Evolutionary conservation across 2,888 invertebrate genomes (phyloP), one percentile per base, ranked within the genome.

Genomic region (Nudaria mundana): DNA sequence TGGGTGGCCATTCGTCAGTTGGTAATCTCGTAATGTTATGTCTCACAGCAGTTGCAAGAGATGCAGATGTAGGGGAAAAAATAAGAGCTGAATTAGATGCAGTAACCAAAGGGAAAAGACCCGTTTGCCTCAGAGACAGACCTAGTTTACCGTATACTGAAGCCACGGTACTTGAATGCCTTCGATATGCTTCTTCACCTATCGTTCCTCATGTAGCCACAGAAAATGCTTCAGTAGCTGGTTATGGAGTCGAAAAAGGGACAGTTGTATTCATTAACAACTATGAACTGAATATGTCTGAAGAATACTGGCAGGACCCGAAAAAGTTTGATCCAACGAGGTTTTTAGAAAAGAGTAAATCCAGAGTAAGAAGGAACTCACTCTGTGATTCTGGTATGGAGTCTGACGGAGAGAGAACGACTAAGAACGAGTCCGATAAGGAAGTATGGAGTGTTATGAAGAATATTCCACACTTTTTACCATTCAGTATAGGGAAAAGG

Each of bases 121-220:
- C 83, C 10, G 91, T 94, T 0, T 90, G 88, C n/a, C 73, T 96
- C 0, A 80, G 90, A 14, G 94, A 97, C 54, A 91, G 92, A 62
- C 81, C 89, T 0, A 76, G 76, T 1, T 90, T 97, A 83, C 94
- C 95, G 0, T 96, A 94, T 70, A 95, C 95, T 0, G 94, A 95
- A 78, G 95, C 95, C 0, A 93, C 94, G 0, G 91, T 97, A 8
- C 90, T 94, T 57, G 97, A 97, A 81, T 93, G 95, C 1, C 76
- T 97, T 0, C 81, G 97, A 33, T 92, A 93, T 37, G 92, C 94
- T 0, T 95, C 96, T 0, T 97, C 97, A 0, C 97, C 97, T 0
- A 97, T 97, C 41, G 97, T 97, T 0, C 97, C 97, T 0, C 97
- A 97, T 66, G 96, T 96, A 0, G 95, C 97, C 0, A 94, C 94